A percentile compares a stretch with the other conserved stretches of the same genome.
Conservation (phyloP, 2,888 invertebrate genomes). For the Flexamia atlantica region DNA sequence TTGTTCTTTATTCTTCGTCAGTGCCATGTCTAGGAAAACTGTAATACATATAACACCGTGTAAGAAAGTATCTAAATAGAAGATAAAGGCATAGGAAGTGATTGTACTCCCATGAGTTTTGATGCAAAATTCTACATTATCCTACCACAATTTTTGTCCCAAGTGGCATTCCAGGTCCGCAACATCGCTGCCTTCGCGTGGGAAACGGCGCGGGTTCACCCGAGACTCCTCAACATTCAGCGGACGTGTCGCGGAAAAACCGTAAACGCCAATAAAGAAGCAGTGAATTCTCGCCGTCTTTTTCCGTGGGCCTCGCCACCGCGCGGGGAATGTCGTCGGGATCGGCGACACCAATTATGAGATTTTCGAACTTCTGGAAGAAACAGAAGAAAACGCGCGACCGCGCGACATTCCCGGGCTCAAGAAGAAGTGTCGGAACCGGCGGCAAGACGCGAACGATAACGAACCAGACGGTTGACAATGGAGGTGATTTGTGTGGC, state of each 20-base stretch:
- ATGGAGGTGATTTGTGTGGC: constrained; percentile 43
- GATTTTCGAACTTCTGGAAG: constrained; percentile 15
- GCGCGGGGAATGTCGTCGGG: neutral
- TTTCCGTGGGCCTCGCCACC: neutral
- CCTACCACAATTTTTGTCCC: too few relatives aligned
- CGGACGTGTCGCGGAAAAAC: neutral
- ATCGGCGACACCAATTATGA: constrained; percentile 41
- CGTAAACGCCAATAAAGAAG: constrained; percentile 45
- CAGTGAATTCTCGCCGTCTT: constrained; percentile 3
- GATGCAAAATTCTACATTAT: too few relatives aligned
- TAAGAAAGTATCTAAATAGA: too few relatives aligned
- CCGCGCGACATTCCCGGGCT: constrained; percentile 26
- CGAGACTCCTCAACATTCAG: neutral
- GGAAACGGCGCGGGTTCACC: neutral
- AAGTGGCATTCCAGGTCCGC: too few relatives aligned
- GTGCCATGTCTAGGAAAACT: too few relatives aligned
- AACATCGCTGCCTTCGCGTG: neutral
- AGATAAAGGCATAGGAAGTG: too few relatives aligned
- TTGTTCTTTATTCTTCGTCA: too few relatives aligned
- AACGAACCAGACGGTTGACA: constrained; percentile 47
- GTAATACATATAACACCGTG: too few relatives aligned
- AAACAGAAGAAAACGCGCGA: neutral
- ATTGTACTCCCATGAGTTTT: too few relatives aligned
- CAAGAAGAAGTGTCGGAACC: constrained; percentile 46
- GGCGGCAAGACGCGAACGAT: constrained; percentile 52